Evolutionary conservation across 2,888 invertebrate genomes (phyloP).

Genomic region (Alentia gelatinosa): DNA sequence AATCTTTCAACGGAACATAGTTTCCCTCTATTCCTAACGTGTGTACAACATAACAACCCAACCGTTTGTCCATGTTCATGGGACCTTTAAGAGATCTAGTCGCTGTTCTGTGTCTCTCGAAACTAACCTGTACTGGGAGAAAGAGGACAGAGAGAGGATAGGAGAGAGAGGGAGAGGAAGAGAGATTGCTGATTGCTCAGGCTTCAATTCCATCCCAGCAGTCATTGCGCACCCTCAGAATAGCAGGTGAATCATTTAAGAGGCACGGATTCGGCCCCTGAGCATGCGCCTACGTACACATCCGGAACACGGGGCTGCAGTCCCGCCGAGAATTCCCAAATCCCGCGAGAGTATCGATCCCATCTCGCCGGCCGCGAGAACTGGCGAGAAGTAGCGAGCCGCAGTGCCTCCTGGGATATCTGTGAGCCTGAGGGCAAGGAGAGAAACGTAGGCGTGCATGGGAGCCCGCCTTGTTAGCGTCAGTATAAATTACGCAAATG

Average conservation of each 20-base stretch:
- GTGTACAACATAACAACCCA: no score
- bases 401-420: neutral
- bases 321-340: neutral
- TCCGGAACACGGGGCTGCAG: neutral
- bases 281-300: neutral
- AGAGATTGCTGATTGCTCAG: neutral
- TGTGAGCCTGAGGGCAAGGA: neutral
- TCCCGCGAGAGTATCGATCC: neutral
- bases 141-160: no score
- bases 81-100: no score
- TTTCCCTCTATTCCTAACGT: no score
- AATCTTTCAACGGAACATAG: no score
- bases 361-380: neutral
- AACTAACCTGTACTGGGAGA: no score
- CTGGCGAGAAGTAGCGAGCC: neutral
- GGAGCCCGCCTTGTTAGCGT: conserved; percentile 1
- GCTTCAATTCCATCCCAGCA: neutral
- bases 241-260: neutral
- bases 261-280: neutral
- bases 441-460: neutral
- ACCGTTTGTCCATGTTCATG: no score
- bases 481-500: neutral
- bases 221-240: neutral
- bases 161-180: neutral
- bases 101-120: no score